Base-by-base conservation (phyloP, 1,140 invertebrate genomes). In the Bombus waltoni region DNA sequence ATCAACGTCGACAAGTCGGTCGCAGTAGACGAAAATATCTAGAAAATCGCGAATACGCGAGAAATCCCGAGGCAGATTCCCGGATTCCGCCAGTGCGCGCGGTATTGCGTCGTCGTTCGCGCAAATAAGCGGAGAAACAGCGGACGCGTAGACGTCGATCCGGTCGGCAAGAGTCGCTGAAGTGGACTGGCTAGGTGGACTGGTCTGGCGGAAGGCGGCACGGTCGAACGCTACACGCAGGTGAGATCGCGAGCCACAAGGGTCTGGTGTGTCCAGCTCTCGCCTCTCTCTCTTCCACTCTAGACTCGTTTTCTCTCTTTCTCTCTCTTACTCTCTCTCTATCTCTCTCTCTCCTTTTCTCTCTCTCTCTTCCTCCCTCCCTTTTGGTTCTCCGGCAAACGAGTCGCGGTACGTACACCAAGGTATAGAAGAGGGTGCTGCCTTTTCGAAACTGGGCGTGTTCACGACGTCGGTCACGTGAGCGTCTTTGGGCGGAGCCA, bases 201-300 rank as follows among this genome's bases (percentile, higher is more conserved):
- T 89, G 88, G 92, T 83, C 85, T 83, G 88, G 72, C 74, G 53
- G 86, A 88, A 84, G 90, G 88, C 88, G 86, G 89, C 86, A 93
- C 88, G 93, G 88, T 88, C 78, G 74, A 78, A 81, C 74, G 88
- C 92, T 91, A 88, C 90, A 93, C 88, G 93, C 93, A 94, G 94
- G 94, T 94, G 92, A 94, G 92, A 91, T 81, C 28, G 44, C 87
- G 89, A 89, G 89, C 83, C 88, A 88, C 80, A 78, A 87, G 88
- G 87, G 90, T 87, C 88, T 90, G 81, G 88, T 87, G 91, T 89
- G 91, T 91, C 88, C 85, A 86, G 77, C 32, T 79, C 59, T 87
- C 2, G 11, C 53, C 28, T 62, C 32, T 32, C 73, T 68, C 68
- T 42, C 53, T 78, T 11, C 22, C 25, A 13, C 70, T 10, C 35